Conservation (phyloP, 2,888 invertebrate species). For the Andrena haemorrhoa region DNA sequence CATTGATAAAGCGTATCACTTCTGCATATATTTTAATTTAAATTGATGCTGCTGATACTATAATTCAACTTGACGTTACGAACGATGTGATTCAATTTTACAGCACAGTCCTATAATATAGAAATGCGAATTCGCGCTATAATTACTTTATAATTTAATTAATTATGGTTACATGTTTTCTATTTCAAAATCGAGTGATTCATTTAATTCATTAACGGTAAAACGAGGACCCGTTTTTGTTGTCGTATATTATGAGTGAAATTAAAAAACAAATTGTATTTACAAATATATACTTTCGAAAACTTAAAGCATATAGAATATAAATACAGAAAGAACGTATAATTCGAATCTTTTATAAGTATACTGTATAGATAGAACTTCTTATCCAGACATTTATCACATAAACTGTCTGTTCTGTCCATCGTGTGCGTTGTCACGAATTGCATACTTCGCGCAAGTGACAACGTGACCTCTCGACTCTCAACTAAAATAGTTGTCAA, state of each 20-base stretch:
- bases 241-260: neutral
- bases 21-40: too few relatives aligned
- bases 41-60: too few relatives aligned
- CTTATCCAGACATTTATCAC: constrained; percentile 15
- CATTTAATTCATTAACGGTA: too few relatives aligned
- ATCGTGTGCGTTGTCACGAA: constrained; percentile 5
- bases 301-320: neutral
- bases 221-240: neutral
- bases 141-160: constrained; percentile 8
- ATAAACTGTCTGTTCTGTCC: neutral
- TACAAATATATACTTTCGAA: neutral
- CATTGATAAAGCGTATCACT: too few relatives aligned
- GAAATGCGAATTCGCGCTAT: too few relatives aligned
- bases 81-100: too few relatives aligned
- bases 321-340: neutral
- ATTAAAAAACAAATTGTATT: neutral
- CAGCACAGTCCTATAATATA: too few relatives aligned
- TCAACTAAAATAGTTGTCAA: constrained; percentile 20
- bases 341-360: neutral
- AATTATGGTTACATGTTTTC: neutral
- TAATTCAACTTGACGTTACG: too few relatives aligned
- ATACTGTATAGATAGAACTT: neutral
- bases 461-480: constrained; percentile 48
- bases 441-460: constrained; percentile 45
- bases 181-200: neutral